A percentile compares a stretch with the other conserved stretches of the same genome.
Evolutionary conservation across 2,888 invertebrate genomes (phyloP).

Genomic region (Phragmatobia fuliginosa): DNA sequence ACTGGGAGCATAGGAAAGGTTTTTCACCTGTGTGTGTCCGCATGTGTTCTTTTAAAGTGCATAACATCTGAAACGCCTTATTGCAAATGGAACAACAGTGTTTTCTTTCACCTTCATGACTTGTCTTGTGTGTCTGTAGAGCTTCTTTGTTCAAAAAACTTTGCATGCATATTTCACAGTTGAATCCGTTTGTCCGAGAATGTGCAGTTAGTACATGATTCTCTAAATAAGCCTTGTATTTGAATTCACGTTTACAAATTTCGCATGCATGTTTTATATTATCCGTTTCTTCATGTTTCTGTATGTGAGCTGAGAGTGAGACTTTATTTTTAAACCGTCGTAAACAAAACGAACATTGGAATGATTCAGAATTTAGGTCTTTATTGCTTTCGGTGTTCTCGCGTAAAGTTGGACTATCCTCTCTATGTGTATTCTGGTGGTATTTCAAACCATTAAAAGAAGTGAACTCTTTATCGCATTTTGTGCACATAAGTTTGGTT

Average conservation of each 20-base stretch:
- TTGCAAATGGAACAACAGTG: constrained; percentile 81
- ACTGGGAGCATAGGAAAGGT: constrained; percentile 85
- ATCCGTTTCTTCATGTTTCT: constrained; percentile 65
- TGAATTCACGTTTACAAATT: constrained; percentile 83
- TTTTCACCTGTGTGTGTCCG: constrained; percentile 87
- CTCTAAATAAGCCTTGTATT: constrained; percentile 83
- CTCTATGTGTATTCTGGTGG: constrained; percentile 43
- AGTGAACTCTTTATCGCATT: constrained; percentile 52
- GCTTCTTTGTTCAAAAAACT: constrained; percentile 74
- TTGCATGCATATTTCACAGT: constrained; percentile 79
- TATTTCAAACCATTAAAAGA: constrained; percentile 43
- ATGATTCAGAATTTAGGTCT: constrained; percentile 42
- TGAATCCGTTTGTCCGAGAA: constrained; percentile 76
- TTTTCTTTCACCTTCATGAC: constrained; percentile 78
- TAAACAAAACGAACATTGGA: constrained; percentile 72
- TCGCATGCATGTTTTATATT: constrained; percentile 65
- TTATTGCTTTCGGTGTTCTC: not conserved
- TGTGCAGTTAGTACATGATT: constrained; percentile 82
- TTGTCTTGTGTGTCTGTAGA: constrained; percentile 78
- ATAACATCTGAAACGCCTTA: constrained; percentile 82
- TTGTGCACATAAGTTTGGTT: constrained; percentile 39
- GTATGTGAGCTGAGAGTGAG: constrained; percentile 68
- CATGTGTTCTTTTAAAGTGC: constrained; percentile 87
- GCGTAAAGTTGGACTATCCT: not conserved
- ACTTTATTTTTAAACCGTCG: constrained; percentile 71